These are phyloP conservation scores for Euphonia xanthogaster DNA, from an alignment of 2,797 vertebrate genomes.

Conservation along the genomic window DNA sequence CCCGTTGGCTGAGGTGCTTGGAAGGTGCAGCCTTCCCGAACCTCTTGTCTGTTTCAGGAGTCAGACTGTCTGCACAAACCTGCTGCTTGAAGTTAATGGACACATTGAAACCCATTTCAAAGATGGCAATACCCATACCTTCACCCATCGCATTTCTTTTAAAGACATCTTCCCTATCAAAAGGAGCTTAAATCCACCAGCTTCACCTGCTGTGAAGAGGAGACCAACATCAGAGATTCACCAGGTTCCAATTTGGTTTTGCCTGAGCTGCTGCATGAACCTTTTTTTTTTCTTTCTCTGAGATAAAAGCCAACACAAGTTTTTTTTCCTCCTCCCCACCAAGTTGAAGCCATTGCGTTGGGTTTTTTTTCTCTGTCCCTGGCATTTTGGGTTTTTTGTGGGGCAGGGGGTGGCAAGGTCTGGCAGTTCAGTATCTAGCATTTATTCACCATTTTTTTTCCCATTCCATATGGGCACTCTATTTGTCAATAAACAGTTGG, in stretches of 20 bases:
- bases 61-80: neutral
- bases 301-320: neutral
- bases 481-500: neutral
- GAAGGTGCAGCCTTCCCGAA: too few species aligned
- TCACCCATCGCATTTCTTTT: neutral
- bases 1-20: too few species aligned
- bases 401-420: too few species aligned
- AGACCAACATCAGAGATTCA: neutral
- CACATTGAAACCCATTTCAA: neutral
- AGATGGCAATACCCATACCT: neutral
- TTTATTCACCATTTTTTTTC: neutral
- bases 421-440: neutral
- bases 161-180: neutral
- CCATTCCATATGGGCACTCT: accelerated
- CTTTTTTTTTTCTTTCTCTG: neutral
- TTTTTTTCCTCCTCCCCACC: neutral
- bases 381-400: neutral
- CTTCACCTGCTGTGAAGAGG: neutral
- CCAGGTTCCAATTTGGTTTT: neutral
- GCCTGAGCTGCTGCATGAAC: accelerated
- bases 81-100: neutral
- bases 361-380: neutral
- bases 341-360: neutral
- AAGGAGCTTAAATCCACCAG: neutral
- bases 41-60: neutral